Base-by-base conservation (phyloP, 2,888 invertebrate genomes). In the Copidosoma aretas region DNA sequence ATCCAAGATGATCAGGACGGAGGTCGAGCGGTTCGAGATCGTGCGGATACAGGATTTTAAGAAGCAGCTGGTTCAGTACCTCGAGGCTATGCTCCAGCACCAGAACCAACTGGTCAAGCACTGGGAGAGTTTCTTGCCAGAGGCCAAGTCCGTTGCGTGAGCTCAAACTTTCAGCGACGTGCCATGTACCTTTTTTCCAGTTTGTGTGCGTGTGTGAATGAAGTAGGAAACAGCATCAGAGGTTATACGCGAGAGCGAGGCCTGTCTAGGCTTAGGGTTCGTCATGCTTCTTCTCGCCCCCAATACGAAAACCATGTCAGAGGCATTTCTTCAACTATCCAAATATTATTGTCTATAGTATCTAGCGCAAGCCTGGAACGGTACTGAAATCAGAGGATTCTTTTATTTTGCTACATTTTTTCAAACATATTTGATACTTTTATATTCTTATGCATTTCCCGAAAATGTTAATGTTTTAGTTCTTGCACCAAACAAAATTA, bases 71-170 rank as follows among this genome's bases (percentile, higher is more conserved):
- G 90, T 97, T 60, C 91, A 92, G 78, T 97, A 98, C 84, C 88
- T 99, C 75, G 97, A 98, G 84, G 91, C 94, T 67, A 92, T 98
- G 84, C 90, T 98, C 88, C 91, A 93, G 75, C 95, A 95, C 82
- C 98, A 99, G 85, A 93, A 96, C 54, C 88, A 96, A 93, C 86
- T 96, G 54, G 92, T 95, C 76, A 93, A 95, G 82, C 93, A 93
- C 84, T 97, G 98, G 98, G 97, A 98, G 85, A 90, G 93, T 24
- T 98, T 98, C 86, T 86, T 97, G 76, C 98, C 98, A 0, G 96
- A 97, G 84, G 97, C 97, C 24, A 93, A 94, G 82, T 93, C 94
- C 75, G 95, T 97, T 84, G 91, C 91, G 86, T 95, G 91, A 92
- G 77, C 49, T 17, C 17, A 46, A 3, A 46, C 32, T 32, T 4